These are phyloP conservation scores for Melanophora roralis DNA, from an alignment of 2,888 invertebrate genomes.

Conservation along the genomic window DNA sequence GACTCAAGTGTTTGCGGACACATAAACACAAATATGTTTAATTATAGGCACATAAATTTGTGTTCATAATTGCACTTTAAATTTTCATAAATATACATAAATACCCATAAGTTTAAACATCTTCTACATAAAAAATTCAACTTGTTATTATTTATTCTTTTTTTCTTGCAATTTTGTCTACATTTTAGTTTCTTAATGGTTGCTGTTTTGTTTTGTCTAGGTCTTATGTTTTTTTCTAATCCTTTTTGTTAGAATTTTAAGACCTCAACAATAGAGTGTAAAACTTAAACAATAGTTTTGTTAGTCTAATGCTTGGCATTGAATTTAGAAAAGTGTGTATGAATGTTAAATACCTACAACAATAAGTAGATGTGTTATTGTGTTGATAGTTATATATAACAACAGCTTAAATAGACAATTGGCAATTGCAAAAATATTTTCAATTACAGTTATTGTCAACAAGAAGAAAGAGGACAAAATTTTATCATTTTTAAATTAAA, in stretches of 20 bases:
- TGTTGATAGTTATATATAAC: slow-evolving; percentile 22
- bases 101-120: slow-evolving; percentile 11
- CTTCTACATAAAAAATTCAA: slow-evolving; percentile 29
- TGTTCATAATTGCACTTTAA: slow-evolving; percentile 28
- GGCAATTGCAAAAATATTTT: slow-evolving; percentile 16
- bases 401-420: slow-evolving; percentile 49
- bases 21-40: not conserved
- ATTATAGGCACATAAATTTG: not conserved
- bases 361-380: not conserved
- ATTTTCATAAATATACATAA: not conserved
- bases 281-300: slow-evolving; percentile 45
- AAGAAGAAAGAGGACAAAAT: too few species aligned
- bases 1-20: not conserved
- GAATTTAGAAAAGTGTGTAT: slow-evolving; percentile 27
- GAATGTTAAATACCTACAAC: not conserved
- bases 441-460: too few species aligned
- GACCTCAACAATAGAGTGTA: slow-evolving; percentile 18
- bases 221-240: not conserved
- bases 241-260: slow-evolving; percentile 9
- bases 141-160: slow-evolving; percentile 27
- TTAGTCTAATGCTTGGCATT: slow-evolving; percentile 39
- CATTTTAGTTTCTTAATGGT: not conserved
- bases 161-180: not conserved
- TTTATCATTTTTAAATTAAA: too few species aligned
- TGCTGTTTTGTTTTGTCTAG: slow-evolving; percentile 1